Evolutionary conservation across 2,797 vertebrate species (phyloP).

Genomic region (Falco naumanni): DNA sequence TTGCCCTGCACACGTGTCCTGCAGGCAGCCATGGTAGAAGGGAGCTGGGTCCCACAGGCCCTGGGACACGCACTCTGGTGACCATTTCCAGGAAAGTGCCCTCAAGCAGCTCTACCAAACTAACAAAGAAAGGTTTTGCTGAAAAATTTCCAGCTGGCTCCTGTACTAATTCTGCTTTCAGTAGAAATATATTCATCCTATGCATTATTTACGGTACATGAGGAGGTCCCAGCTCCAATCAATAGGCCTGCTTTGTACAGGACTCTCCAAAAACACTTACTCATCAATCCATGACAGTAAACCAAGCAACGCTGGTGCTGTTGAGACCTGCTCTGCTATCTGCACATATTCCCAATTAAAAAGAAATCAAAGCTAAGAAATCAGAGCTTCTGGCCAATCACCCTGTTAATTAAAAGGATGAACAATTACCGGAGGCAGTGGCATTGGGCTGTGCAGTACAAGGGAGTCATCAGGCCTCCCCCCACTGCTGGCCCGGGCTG

Average conservation of each 20-base stretch:
- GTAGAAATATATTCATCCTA: not conserved
- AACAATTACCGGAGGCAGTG: not conserved
- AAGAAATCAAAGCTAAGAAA: not conserved
- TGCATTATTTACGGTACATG: not conserved
- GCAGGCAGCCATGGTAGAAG: rapidly evolving
- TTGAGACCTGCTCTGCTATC: not conserved
- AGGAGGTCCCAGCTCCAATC: not conserved
- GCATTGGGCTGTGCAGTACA: rapidly evolving
- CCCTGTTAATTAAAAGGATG: conserved; percentile 5
- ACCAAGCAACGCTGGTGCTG: not conserved
- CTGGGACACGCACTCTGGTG: not conserved
- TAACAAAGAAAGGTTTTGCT: not conserved
- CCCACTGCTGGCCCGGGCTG: not conserved
- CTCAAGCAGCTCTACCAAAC: not conserved
- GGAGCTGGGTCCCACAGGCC: not conserved
- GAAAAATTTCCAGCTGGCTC: not conserved
- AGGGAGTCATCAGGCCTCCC: not conserved
- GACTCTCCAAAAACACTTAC: not conserved
- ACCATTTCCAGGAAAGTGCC: not conserved
- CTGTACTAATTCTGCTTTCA: not conserved
- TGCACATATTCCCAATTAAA: not conserved
- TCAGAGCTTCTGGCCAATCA: not conserved
- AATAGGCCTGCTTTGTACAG: not conserved
- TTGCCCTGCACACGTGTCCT: not conserved
- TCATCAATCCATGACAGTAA: not conserved